phyloP scores from a whole-genome alignment of 2,888 invertebrate genomes.

The Ophion obscuratus region DNA sequence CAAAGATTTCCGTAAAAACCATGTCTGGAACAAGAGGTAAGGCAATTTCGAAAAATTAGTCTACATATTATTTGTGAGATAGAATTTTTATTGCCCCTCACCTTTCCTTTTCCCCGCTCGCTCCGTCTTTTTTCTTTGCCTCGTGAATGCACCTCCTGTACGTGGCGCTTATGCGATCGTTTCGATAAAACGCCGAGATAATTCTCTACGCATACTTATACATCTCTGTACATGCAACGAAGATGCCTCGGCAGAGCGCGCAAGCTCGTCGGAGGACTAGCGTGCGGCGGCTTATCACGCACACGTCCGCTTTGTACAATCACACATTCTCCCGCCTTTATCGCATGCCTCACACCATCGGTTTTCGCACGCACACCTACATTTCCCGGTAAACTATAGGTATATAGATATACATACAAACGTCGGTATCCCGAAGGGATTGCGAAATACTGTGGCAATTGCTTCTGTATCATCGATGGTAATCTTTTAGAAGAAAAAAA shows the following conservation, averaged over 20 bases:
- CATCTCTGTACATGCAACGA: not conserved
- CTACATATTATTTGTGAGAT: not conserved
- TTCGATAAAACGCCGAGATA: conserved; percentile 10
- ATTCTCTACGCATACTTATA: conserved; percentile 1
- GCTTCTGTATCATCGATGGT: not conserved
- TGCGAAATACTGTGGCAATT: no score
- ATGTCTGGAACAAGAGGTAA: not conserved
- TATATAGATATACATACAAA: no score
- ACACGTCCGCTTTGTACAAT: conserved; percentile 8
- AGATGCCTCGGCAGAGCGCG: not conserved
- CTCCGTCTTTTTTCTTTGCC: no score
- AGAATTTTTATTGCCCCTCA: not conserved
- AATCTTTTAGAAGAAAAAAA: not conserved
- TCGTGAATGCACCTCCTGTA: no score
- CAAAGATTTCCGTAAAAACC: not conserved
- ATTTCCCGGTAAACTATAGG: no score
- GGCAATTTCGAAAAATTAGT: not conserved
- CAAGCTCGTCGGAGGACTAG: not conserved
- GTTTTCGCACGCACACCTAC: not conserved
- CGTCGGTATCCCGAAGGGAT: no score
- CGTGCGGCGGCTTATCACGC: conserved; percentile 1
- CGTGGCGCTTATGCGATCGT: conserved; percentile 9
- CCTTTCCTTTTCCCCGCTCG: no score
- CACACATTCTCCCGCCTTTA: conserved; percentile 6
- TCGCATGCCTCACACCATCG: conserved; percentile 5